Evolutionary conservation across 2,113 vertebrate species (phyloP).

Genomic region (Saccopteryx bilineata): DNA sequence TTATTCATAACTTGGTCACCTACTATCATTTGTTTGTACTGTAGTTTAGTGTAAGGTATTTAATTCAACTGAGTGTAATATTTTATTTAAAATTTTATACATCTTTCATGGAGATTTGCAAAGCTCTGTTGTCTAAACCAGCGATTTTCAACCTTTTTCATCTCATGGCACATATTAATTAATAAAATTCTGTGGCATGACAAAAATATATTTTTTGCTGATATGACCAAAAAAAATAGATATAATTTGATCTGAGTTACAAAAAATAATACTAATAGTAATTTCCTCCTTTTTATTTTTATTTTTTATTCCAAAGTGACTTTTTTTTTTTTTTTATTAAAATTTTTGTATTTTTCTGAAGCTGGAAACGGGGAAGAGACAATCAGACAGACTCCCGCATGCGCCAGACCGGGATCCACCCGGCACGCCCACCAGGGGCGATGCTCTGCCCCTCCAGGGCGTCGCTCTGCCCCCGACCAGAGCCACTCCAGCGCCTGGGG

Average conservation of each 20-base stretch:
- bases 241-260: not conserved
- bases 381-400: too few species aligned
- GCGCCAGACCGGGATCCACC: too few species aligned
- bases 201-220: not conserved
- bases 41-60: not conserved
- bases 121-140: not conserved
- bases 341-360: too few species aligned
- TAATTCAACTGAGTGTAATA: not conserved
- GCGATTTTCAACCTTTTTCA: not conserved
- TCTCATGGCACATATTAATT: not conserved
- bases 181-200: not conserved
- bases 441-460: too few species aligned
- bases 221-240: not conserved
- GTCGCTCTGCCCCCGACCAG: too few species aligned
- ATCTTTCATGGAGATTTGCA: not conserved
- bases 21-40: not conserved
- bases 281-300: not conserved
- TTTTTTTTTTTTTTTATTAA: too few species aligned
- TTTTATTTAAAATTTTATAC: not conserved
- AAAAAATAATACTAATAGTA: not conserved
- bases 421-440: too few species aligned
- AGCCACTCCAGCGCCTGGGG: too few species aligned
- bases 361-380: too few species aligned
- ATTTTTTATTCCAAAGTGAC: too few species aligned
- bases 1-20: slow-evolving; percentile 15